Base-by-base conservation (phyloP, 2,113 vertebrate genomes). In the Dasypus novemcinctus region DNA sequence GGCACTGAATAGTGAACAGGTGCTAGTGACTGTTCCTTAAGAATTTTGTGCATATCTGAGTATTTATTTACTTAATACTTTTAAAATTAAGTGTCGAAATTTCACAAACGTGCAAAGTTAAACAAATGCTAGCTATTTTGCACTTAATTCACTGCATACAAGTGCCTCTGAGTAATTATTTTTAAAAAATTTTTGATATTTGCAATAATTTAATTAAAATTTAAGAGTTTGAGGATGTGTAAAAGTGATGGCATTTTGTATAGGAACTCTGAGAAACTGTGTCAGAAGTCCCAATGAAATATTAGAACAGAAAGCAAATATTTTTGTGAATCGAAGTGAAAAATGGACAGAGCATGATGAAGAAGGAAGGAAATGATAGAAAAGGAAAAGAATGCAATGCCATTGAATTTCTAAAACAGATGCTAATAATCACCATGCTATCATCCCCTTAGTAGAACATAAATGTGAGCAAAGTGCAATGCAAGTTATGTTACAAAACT, bases 61-160 rank as follows among this genome's bases (percentile, higher is more conserved):
- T 43, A 38, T 91, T 94, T 96, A 89, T 87, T 96, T 95, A 92
- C 71, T 93, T 90, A 85, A 83, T 76, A 87, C 41, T 90, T 95
- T 88, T 94, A 6, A 94, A 95, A 96, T 86, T 94, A 94, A 93
- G 66, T 61, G n/a, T 61, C 69, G 33, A 90, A 76, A 87, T 94
- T 90, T 92, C 41, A 92, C 64, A 92, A 92, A 68, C 52, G 64
- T 95, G 71, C 95, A 74, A 93, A 71, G 54, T 81, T 80, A 96
- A 93, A 94, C 49, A 95, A 81, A 68, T 46, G 33, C 33, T 61
- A 85, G 43, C 59, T 78, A 17, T 92, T 93, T 92, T 87, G 87
- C 46, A 12, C 84, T 82, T 64, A 78, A 15, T 82, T 82, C 54
- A 14, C 5, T 69, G 8, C 69, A 72, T 20, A 11, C 15, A 89